Evolutionary conservation across 30 jellyfish, hydroid and myxozoan species (phyloP).

Genomic region (Turritopsis rubra): DNA sequence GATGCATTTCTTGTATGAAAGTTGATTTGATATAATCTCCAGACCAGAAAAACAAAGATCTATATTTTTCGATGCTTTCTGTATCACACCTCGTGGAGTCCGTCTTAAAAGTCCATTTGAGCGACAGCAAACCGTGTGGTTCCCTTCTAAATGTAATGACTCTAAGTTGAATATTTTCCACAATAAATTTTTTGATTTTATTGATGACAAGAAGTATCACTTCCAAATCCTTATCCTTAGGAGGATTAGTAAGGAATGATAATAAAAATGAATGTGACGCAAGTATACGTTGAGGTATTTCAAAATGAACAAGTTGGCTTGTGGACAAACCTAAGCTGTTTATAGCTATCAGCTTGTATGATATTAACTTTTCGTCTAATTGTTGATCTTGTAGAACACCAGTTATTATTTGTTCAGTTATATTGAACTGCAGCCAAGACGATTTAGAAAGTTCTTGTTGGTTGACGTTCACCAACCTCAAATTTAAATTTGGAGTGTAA

Average conservation of each 20-base stretch:
- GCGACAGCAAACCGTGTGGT: not conserved
- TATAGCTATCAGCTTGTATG: not conserved
- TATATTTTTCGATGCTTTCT: not conserved
- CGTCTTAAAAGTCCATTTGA: not conserved
- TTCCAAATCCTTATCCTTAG: not conserved
- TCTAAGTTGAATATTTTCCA: not conserved
- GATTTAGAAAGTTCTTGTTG: not conserved
- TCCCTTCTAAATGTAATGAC: not conserved
- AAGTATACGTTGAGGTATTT: not conserved
- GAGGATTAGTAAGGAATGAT: not conserved
- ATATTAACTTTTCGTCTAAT: not conserved
- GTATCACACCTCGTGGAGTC: not conserved
- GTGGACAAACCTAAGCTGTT: not conserved
- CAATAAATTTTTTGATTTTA: too few species aligned
- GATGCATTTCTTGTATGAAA: slow-evolving; percentile 10
- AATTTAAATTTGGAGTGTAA: slow-evolving; percentile 14
- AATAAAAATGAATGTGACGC: not conserved
- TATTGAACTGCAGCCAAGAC: slow-evolving; percentile 22
- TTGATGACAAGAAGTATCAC: not conserved
- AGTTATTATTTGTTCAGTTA: not conserved
- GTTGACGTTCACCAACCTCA: not conserved
- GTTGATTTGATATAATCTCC: not conserved
- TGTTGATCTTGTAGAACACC: slow-evolving; percentile 3
- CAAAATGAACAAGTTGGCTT: not conserved
- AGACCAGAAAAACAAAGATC: not conserved